phyloP scores from a whole-genome alignment of 2,797 vertebrate species.

The Centroberyx gerrardi region DNA sequence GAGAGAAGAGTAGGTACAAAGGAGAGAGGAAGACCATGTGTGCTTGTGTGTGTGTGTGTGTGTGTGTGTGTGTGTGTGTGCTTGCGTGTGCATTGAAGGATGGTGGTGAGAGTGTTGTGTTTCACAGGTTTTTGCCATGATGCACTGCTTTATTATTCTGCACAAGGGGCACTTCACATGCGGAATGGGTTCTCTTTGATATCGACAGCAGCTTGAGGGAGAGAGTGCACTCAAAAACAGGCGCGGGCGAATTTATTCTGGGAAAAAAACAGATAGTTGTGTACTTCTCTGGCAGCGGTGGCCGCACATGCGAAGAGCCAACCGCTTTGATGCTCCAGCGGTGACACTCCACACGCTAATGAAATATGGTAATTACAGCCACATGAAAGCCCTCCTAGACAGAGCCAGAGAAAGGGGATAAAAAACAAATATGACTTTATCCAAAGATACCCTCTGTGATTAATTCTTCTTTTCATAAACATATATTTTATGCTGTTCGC shows the following conservation, averaged over 20 bases:
- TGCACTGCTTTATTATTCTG: conserved; percentile 88
- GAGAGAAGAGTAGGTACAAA: conserved; percentile 72
- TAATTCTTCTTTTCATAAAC: conserved; percentile 85
- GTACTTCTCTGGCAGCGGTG: conserved; percentile 81
- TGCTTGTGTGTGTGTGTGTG: conserved; percentile 15
- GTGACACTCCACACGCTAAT: conserved; percentile 86
- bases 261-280: conserved; percentile 81
- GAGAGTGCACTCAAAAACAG: conserved; percentile 90
- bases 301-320: conserved; percentile 78
- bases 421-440: conserved; percentile 89
- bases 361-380: conserved; percentile 89
- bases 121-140: conserved; percentile 89
- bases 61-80: conserved; percentile 53
- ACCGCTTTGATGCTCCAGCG: conserved; percentile 87
- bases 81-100: conserved; percentile 68
- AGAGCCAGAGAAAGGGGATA: conserved; percentile 73
- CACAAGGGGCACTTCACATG: conserved; percentile 89
- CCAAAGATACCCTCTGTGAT: conserved; percentile 82
- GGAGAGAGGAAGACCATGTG: conserved; percentile 59
- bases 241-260: conserved; percentile 86
- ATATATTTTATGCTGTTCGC: conserved; percentile 81
- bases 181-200: conserved; percentile 89
- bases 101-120: conserved; percentile 83
- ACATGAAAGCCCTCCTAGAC: conserved; percentile 84
- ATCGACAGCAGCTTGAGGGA: conserved; percentile 88